Percentiles rank a stretch among this genome's conserved stretches.
Conservation (phyloP, 2,113 vertebrate species). For the Calyptomena viridis region DNA sequence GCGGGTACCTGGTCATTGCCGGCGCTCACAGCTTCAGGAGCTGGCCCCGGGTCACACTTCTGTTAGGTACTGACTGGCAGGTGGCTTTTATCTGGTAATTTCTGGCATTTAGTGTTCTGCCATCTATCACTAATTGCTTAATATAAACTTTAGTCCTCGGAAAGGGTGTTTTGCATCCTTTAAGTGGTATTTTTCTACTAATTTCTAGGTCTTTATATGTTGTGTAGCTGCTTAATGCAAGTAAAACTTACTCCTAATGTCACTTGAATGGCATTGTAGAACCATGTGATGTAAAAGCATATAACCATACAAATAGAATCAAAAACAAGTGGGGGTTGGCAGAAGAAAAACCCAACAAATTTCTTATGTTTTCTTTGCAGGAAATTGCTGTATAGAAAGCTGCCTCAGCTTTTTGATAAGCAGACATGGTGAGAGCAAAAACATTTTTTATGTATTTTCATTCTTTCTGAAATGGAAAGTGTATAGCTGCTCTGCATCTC, state of each 20-base stretch:
- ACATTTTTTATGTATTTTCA: background rate
- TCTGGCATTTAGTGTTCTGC: background rate
- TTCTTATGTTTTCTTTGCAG: background rate
- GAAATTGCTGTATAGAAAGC: background rate
- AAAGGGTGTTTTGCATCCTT: background rate
- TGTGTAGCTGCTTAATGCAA: background rate
- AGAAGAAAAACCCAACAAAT: rapidly evolving
- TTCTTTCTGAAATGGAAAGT: background rate
- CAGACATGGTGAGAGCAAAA: constrained; percentile 47
- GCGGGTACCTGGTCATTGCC: background rate
- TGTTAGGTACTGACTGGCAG: background rate
- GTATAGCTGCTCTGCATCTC: background rate
- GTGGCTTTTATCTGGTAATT: background rate
- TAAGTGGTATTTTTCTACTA: background rate
- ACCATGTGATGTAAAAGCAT: background rate
- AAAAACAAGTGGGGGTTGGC: background rate
- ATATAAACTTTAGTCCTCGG: background rate
- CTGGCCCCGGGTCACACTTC: background rate
- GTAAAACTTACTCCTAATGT: background rate
- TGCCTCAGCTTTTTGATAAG: background rate
- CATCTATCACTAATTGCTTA: background rate
- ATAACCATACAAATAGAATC: background rate
- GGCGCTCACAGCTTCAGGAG: background rate
- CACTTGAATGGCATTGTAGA: background rate
- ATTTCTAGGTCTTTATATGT: background rate